A percentile compares a stretch with the other conserved stretches of the same genome.
phyloP scores from a whole-genome alignment of 2,113 vertebrate species.

The Speoplatyrhinus poulsoni region DNA sequence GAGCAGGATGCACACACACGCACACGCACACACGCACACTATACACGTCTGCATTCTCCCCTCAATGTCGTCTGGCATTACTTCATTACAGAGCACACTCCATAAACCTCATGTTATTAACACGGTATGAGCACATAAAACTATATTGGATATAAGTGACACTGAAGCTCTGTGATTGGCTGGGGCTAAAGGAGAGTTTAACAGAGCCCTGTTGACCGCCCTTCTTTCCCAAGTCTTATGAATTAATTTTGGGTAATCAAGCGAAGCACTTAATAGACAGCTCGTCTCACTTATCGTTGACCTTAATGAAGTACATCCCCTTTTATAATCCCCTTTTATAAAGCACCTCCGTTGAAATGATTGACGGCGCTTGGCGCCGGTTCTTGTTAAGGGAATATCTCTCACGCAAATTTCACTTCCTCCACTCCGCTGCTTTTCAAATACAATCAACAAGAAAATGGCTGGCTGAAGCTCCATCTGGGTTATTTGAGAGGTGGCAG shows the following conservation, averaged over 20 bases:
- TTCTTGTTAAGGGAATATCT: no score
- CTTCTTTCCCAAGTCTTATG: constrained; percentile 2
- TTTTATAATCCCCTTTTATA: background rate
- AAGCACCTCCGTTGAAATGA: no score
- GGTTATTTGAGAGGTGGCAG: constrained; percentile 13
- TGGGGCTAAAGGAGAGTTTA: constrained; percentile 20
- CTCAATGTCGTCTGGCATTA: constrained; percentile 62
- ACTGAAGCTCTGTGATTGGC: constrained; percentile 31
- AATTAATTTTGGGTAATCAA: constrained; percentile 16
- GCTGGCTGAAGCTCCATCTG: background rate
- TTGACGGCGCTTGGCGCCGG: no score
- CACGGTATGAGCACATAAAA: constrained; percentile 64
- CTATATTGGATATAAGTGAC: constrained; percentile 60
- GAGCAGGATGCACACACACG: constrained; percentile 26
- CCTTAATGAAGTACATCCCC: background rate
- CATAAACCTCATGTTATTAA: constrained; percentile 67
- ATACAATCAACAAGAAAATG: no score
- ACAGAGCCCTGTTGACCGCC: background rate
- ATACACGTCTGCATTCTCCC: background rate
- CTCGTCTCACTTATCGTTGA: background rate
- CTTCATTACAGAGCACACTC: constrained; percentile 66
- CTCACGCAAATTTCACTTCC: no score
- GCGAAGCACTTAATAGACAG: constrained; percentile 3
- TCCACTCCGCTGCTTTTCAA: no score
- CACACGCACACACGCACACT: background rate